Conservation (phyloP, 2,888 invertebrate species). For the Pemphredon lugubris region DNA sequence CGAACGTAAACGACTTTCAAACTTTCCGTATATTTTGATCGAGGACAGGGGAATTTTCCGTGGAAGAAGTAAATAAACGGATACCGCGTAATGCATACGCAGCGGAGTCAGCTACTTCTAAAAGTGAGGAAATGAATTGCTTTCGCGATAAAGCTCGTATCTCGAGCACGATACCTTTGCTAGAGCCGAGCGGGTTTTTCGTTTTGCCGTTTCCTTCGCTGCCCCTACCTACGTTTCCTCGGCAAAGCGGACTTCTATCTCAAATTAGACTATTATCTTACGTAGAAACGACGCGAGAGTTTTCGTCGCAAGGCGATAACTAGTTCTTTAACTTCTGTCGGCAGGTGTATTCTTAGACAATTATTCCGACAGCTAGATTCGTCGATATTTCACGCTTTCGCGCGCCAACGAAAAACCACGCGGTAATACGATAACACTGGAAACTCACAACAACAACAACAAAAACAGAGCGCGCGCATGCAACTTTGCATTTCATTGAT, state of each 20-base stretch:
- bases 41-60: conserved; percentile 9
- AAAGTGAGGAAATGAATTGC: conserved; percentile 66
- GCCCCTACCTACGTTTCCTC: neutral
- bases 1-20: no score
- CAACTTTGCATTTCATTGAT: no score
- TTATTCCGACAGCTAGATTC: no score
- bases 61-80: conserved; percentile 51
- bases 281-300: conserved; percentile 26
- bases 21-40: neutral
- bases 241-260: conserved; percentile 24
- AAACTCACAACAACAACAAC: no score
- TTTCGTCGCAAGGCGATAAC: conserved; percentile 27
- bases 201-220: conserved; percentile 37
- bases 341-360: no score
- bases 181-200: conserved; percentile 39
- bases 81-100: conserved; percentile 53
- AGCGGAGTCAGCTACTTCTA: conserved; percentile 57
- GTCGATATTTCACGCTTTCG: no score
- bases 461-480: no score
- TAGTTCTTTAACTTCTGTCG: neutral
- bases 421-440: no score
- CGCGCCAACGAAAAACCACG: no score
- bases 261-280: conserved; percentile 61
- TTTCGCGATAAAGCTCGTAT: conserved; percentile 65
- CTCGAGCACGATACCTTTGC: conserved; percentile 60